Conservation (phyloP, 64 coral and sea anemone genomes). For the Montipora cactus region DNA sequence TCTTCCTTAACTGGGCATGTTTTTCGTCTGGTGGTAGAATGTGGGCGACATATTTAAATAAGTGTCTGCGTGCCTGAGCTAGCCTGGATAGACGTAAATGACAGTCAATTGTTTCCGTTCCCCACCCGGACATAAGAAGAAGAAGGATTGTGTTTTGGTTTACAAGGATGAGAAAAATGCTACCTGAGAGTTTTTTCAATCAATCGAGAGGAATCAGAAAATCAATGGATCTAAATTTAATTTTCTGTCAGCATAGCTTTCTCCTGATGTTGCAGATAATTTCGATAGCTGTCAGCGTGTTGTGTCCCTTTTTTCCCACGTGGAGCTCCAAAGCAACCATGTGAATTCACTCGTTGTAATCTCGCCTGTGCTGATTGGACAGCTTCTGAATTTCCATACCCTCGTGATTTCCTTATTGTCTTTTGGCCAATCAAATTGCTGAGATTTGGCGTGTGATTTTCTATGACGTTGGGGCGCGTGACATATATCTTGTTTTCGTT, state of each 20-base stretch:
- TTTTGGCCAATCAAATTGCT: slow-evolving; percentile 78
- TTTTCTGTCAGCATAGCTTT: not conserved
- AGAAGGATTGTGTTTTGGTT: not conserved
- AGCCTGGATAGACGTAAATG: slow-evolving; percentile 33
- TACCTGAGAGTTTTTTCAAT: too few relatives aligned
- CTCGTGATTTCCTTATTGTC: slow-evolving; percentile 88
- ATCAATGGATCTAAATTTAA: not conserved
- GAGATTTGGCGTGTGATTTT: slow-evolving; percentile 78
- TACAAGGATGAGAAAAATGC: too few relatives aligned
- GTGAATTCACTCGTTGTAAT: slow-evolving; percentile 89
- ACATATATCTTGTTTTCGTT: slow-evolving; percentile 99
- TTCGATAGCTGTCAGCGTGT: slow-evolving; percentile 10
- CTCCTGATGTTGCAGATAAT: not conserved
- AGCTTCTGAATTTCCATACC: slow-evolving; percentile 47
- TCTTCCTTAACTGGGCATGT: not conserved
- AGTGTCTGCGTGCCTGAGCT: slow-evolving; percentile 12
- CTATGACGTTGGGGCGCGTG: slow-evolving; percentile 99
- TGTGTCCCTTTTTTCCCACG: slow-evolving; percentile 80
- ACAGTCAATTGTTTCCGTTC: not conserved
- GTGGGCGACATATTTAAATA: slow-evolving; percentile 8
- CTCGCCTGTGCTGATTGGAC: slow-evolving; percentile 70
- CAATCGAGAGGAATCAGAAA: not conserved
- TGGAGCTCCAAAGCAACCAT: slow-evolving; percentile 93
- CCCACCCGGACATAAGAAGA: not conserved
- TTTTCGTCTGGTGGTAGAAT: not conserved